phyloP scores from a whole-genome alignment of 2,797 vertebrate genomes.

The Oreochromis grahami region DNA sequence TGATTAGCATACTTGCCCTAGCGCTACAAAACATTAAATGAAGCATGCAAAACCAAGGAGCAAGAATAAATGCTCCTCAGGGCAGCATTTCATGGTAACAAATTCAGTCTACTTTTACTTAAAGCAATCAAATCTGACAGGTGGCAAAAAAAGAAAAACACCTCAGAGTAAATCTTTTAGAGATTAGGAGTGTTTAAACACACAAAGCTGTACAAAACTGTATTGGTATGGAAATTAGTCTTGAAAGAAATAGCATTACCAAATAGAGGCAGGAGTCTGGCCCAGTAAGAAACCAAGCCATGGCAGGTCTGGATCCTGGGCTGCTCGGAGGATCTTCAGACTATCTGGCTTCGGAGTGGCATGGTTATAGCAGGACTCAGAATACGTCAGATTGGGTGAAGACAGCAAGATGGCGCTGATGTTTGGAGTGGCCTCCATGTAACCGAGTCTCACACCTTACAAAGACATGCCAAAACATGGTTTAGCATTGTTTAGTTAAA shows the following conservation, averaged over 20 bases:
- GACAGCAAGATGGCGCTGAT: constrained; percentile 36
- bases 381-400: constrained; percentile 61
- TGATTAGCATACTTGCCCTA: not conserved
- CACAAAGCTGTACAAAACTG: rapidly evolving
- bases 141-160: not conserved
- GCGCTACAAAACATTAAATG: not conserved
- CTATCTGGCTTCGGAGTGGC: constrained; percentile 85
- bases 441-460: constrained; percentile 78
- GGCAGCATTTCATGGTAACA: not conserved
- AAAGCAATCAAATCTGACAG: not conserved
- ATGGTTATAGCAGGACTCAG: constrained; percentile 81
- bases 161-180: not conserved
- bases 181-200: not conserved
- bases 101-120: not conserved
- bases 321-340: constrained; percentile 85
- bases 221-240: not conserved
- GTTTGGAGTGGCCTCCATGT: constrained; percentile 86
- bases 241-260: constrained; percentile 70
- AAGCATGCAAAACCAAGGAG: not conserved
- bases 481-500: not conserved
- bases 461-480: not conserved
- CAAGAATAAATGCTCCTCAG: not conserved
- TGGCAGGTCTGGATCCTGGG: constrained; percentile 87
- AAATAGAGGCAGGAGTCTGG: constrained; percentile 92
- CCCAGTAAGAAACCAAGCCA: constrained; percentile 94